Percentiles rank a stretch among this genome's conserved stretches.
These are phyloP conservation scores for Hybos culiciformis DNA, from an alignment of 2,888 invertebrate species.

Conservation along the genomic window DNA sequence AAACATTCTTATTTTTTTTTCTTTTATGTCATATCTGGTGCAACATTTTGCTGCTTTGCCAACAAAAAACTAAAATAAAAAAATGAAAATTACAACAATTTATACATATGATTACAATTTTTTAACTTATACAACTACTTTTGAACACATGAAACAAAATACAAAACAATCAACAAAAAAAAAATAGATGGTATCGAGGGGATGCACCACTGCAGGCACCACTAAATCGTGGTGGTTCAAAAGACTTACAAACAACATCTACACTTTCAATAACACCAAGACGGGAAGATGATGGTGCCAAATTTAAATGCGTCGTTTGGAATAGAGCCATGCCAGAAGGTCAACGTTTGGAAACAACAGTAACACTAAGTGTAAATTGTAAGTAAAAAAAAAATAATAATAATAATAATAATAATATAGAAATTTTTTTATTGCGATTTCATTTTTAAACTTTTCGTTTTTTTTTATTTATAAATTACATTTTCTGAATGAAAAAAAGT, in stretches of 20 bases:
- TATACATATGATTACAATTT: slow-evolving; percentile 3
- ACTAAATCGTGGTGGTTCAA: slow-evolving; percentile 53
- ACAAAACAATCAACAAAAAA: slow-evolving; percentile 8
- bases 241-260: slow-evolving; percentile 60
- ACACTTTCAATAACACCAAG: slow-evolving; percentile 62
- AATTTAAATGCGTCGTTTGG: slow-evolving; percentile 74
- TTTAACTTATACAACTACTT: slow-evolving; percentile 6
- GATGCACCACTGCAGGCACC: slow-evolving; percentile 61
- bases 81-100: no score
- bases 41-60: no score
- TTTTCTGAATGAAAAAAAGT: no score
- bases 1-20: no score
- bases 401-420: no score
- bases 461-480: no score
- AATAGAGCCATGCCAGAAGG: slow-evolving; percentile 78
- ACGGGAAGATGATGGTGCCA: slow-evolving; percentile 71
- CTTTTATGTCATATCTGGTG: no score
- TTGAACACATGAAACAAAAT: slow-evolving; percentile 6
- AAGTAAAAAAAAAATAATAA: no score
- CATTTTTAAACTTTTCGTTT: no score
- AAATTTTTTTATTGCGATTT: no score
- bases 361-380: slow-evolving; percentile 80
- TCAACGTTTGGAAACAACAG: slow-evolving; percentile 62
- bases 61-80: no score
- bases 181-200: slow-evolving; percentile 64